phyloP scores from a whole-genome alignment of 1,140 invertebrate species.

The Mamestra configurata region DNA sequence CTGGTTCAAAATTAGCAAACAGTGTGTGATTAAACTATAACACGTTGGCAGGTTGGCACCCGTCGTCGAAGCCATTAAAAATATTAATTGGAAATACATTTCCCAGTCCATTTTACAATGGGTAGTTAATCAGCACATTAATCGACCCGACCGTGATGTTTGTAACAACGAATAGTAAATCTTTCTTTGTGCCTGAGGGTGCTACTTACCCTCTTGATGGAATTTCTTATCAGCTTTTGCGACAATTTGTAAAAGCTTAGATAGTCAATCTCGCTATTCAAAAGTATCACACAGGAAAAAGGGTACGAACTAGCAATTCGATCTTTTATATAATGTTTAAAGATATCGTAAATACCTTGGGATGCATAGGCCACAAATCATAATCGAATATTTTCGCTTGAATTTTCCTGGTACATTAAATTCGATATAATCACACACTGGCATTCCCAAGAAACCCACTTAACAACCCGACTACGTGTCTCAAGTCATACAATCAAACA shows the following conservation, averaged over 20 bases:
- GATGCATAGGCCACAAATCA: neutral
- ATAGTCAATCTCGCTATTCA: neutral
- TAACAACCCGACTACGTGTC: conserved; percentile 24
- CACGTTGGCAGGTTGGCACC: neutral
- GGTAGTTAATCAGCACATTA: no score
- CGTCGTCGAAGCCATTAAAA: neutral
- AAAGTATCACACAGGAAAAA: neutral
- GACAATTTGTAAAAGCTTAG: no score
- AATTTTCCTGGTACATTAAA: conserved; percentile 13
- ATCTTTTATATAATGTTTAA: neutral
- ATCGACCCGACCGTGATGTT: no score
- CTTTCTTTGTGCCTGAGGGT: no score
- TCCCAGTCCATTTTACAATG: no score
- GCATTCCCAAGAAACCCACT: conserved; percentile 16
- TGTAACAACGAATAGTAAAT: no score
- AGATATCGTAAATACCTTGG: neutral
- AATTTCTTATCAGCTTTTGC: no score
- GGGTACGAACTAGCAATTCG: neutral
- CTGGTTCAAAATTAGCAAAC: neutral
- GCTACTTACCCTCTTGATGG: no score
- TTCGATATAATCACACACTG: neutral
- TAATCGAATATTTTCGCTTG: neutral
- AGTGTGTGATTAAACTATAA: neutral
- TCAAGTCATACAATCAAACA: conserved; percentile 30
- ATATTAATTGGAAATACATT: neutral